These are phyloP conservation scores for Dione juno DNA, from an alignment of 2,888 invertebrate species.

Conservation along the genomic window DNA sequence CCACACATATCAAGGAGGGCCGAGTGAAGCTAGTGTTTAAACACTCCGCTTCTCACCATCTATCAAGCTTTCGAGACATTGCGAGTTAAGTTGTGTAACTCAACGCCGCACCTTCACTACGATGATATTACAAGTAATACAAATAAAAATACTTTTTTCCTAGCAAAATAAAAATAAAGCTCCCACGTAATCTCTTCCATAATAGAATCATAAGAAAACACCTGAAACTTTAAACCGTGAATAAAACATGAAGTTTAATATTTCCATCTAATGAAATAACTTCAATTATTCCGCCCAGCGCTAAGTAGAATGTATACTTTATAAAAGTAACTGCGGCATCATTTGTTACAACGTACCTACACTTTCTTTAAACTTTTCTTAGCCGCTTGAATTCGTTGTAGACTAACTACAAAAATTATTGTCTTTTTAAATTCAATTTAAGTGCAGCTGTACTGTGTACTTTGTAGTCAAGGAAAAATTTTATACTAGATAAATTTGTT, in stretches of 20 bases:
- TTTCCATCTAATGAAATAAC: constrained; percentile 33
- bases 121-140: not conserved
- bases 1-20: too few species aligned
- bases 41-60: too few species aligned
- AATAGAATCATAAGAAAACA: constrained; percentile 6
- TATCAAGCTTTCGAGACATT: not conserved
- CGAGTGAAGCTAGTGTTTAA: too few species aligned
- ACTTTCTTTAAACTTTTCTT: constrained; percentile 16
- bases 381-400: constrained; percentile 9
- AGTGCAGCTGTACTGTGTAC: not conserved
- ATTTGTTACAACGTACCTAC: constrained; percentile 29
- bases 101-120: not conserved
- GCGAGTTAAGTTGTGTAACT: not conserved
- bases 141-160: not conserved
- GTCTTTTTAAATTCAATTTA: constrained; percentile 12
- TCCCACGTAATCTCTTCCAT: not conserved
- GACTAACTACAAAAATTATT: constrained; percentile 6
- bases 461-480: not conserved
- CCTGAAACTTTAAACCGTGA: constrained; percentile 9
- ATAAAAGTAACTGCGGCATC: constrained; percentile 29
- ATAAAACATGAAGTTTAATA: constrained; percentile 26
- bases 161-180: not conserved
- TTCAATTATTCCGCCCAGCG: constrained; percentile 33
- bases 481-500: not conserved
- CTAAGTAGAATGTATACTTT: constrained; percentile 35